These are phyloP conservation scores for Onchidella celtica DNA, from an alignment of 2,888 invertebrate genomes.

Conservation along the genomic window DNA sequence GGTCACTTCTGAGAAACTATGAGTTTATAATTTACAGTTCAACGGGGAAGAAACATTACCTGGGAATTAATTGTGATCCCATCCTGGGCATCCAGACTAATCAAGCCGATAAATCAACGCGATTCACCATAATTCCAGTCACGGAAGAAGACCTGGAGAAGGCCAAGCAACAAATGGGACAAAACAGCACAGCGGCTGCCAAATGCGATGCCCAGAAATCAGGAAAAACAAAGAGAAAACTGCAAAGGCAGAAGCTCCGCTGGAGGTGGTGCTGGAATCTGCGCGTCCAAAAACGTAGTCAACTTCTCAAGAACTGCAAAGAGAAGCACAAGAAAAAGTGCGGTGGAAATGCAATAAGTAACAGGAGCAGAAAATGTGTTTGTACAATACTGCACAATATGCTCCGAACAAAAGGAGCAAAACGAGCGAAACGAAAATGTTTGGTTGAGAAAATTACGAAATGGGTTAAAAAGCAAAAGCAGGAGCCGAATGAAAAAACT, in stretches of 20 bases:
- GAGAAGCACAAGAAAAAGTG: neutral
- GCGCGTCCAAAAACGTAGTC: neutral
- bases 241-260: neutral
- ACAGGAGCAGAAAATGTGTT: conserved; percentile 3
- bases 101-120: neutral
- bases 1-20: neutral
- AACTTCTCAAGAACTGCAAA: conserved; percentile 1
- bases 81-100: neutral
- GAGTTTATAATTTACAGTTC: conserved; percentile 12
- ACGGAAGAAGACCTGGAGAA: neutral
- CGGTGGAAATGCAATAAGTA: neutral
- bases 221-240: neutral
- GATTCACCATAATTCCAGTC: neutral
- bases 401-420: neutral
- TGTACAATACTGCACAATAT: conserved; percentile 24
- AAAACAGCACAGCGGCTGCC: neutral
- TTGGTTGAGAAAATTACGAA: conserved; percentile 23
- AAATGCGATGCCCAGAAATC: conserved; percentile 11
- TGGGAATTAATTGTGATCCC: conserved; percentile 38
- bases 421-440: conserved; percentile 22
- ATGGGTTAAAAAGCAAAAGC: conserved; percentile 22
- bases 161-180: neutral
- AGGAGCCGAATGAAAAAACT: neutral
- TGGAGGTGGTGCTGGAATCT: conserved; percentile 38
- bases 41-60: neutral